Base-by-base conservation (phyloP, 1,140 invertebrate species). In the Caenorhabditis remanei region DNA sequence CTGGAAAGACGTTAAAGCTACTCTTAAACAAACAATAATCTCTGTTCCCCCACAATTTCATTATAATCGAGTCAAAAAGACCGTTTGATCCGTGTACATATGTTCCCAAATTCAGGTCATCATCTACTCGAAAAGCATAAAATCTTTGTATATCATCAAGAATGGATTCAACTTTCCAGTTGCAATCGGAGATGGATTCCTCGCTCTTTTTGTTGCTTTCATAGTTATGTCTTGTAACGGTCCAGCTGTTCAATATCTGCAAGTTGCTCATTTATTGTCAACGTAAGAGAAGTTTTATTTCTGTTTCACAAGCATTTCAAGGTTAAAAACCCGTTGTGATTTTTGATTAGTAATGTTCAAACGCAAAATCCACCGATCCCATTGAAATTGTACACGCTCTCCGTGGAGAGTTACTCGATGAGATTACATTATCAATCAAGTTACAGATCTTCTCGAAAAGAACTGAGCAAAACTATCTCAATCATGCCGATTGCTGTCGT, bases 221-320 rank as follows among this genome's bases (percentile, higher is more conserved):
- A 71, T 71, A 19, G 65, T 71, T 0, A 71, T 71, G 65, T 71
- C 65, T 0, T 71, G 65, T 71, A 71, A 71, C 19, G 65, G 65
- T 43, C 65, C 65, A 43, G 65, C 65, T 1, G 65, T 71, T 19
- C 65, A 71, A 71, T 71, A 71, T 46, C 16, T 71, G 5, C 65
- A 71, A 71, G 65, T 71, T 11, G 65, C 65, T 8, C 14, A 43
- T 71, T n/a, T 71, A 4, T 21, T 71, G 7, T 71, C 65, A 16
- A 19, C 40, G 65, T 71, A 19, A 71, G 65, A 14, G 11, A 8
- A 53, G 2, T 3, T 61, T 61, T 61, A 5, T 21, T n/a, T 21
- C 19, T 11, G 50, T 53, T 53, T 53, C 50, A 53, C 13, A 2
- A 16, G 1, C 50, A 32, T 32, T 53, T 14, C 11, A 53, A 53